Evolutionary conservation across 37 sponge, comb jelly and placozoan species (phyloP).

Genomic region (Agelas oroides): DNA sequence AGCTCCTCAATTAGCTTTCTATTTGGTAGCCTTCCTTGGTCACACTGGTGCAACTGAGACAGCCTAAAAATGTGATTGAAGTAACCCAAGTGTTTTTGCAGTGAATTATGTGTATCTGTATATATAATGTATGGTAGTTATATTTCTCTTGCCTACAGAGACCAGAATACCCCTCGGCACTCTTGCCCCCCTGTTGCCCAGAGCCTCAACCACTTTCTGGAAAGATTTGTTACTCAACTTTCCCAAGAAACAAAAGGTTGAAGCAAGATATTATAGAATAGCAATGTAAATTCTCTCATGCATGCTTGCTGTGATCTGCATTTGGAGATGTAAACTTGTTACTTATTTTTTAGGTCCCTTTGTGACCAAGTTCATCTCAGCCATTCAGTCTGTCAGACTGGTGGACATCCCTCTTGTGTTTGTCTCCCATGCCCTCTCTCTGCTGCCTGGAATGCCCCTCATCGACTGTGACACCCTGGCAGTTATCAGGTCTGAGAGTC

Average conservation of each 20-base stretch:
- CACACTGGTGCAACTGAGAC: too few species aligned
- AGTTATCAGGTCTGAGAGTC: conserved; percentile 52
- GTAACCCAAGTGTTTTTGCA: too few species aligned
- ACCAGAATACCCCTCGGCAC: not conserved
- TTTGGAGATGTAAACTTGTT: too few species aligned
- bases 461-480: conserved; percentile 25
- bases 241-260: not conserved
- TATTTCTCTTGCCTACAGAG: not conserved
- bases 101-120: too few species aligned
- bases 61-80: too few species aligned
- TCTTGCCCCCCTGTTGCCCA: conserved; percentile 32
- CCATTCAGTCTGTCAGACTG: conserved; percentile 10
- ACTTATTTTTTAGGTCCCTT: conserved; percentile 27
- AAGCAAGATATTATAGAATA: too few species aligned
- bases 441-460: conserved; percentile 33
- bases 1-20: too few species aligned
- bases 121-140: too few species aligned
- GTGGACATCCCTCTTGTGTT: conserved; percentile 65
- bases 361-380: conserved; percentile 26
- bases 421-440: conserved; percentile 54
- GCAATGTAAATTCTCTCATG: too few species aligned
- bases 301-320: too few species aligned
- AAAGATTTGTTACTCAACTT: conserved; percentile 29
- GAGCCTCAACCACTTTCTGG: conserved; percentile 7
- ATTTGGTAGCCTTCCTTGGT: too few species aligned